A percentile compares a stretch with the other conserved stretches of the same genome.
phyloP scores from a whole-genome alignment of 53 echinoderm and acorn worm species.

The Actinopyga echinites region DNA sequence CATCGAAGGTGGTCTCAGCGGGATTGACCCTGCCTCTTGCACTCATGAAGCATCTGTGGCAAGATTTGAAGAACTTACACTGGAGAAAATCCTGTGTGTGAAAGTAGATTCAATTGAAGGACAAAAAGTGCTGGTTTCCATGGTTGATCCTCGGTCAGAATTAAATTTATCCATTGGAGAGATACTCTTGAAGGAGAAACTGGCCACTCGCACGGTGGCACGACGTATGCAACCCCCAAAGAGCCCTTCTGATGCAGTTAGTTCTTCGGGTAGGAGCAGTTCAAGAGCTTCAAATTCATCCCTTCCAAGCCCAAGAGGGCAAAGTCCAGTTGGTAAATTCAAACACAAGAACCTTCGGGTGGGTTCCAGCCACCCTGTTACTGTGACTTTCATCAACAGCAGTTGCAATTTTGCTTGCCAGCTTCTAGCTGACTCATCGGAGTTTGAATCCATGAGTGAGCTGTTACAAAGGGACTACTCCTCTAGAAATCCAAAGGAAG shows the following conservation, averaged over 20 bases:
- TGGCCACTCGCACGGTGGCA: conserved; percentile 56
- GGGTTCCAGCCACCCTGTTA: background rate
- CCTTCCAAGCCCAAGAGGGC: conserved; percentile 17
- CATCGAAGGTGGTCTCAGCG: conserved; percentile 78
- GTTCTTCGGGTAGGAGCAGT: conserved; percentile 4
- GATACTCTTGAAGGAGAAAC: conserved; percentile 76
- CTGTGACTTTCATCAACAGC: conserved; percentile 13
- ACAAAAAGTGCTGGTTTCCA: conserved; percentile 60
- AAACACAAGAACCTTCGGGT: background rate
- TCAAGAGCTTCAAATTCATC: conserved; percentile 28
- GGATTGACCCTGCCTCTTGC: conserved; percentile 62
- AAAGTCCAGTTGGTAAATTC: background rate
- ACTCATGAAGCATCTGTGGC: conserved; percentile 45
- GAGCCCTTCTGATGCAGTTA: background rate
- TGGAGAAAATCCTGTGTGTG: conserved; percentile 75
- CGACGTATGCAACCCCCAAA: background rate
- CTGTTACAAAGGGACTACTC: conserved; percentile 65
- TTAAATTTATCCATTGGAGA: conserved; percentile 76
- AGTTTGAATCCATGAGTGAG: conserved; percentile 77
- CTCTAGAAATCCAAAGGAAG: conserved; percentile 18
- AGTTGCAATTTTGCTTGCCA: conserved; percentile 79
- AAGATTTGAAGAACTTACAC: conserved; percentile 77
- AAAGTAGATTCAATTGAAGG: conserved; percentile 69
- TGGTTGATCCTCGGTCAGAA: conserved; percentile 81
- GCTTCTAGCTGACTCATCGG: conserved; percentile 65